These are phyloP conservation scores for Malacosoma neustria DNA, from an alignment of 2,888 invertebrate species.

Conservation along the genomic window DNA sequence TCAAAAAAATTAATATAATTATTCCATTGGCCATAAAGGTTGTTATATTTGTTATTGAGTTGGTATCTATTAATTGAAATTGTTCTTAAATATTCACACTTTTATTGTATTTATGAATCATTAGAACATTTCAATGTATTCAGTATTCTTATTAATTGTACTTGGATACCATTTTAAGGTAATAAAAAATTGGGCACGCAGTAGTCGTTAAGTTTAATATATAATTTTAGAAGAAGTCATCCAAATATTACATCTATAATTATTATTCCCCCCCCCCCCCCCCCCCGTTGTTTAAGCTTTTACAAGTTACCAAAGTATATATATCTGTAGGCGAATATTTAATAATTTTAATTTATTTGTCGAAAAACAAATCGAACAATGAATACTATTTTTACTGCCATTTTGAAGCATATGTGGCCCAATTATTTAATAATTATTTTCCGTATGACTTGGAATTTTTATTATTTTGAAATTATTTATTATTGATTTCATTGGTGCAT, in stretches of 20 bases:
- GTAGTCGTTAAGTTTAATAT: slow-evolving; percentile 20
- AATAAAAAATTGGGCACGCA: slow-evolving; percentile 16
- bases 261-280: too few relatives aligned
- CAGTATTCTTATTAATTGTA: slow-evolving; percentile 28
- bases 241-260: too few relatives aligned
- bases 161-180: slow-evolving; percentile 19
- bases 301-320: slow-evolving; percentile 66
- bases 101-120: too few relatives aligned
- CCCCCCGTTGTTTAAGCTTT: too few relatives aligned
- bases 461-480: not conserved
- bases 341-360: too few relatives aligned
- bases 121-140: slow-evolving; percentile 24
- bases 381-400: too few relatives aligned
- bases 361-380: too few relatives aligned
- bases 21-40: too few relatives aligned
- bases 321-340: slow-evolving; percentile 22
- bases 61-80: too few relatives aligned
- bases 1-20: too few relatives aligned
- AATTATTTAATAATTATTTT: not conserved
- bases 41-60: too few relatives aligned
- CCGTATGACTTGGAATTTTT: not conserved
- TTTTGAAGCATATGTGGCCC: not conserved
- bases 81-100: too few relatives aligned
- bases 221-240: slow-evolving; percentile 17
- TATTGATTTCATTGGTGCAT: not conserved